Evolutionary conservation across 2,888 invertebrate genomes (phyloP).

Genomic region (Gerris lacustris): DNA sequence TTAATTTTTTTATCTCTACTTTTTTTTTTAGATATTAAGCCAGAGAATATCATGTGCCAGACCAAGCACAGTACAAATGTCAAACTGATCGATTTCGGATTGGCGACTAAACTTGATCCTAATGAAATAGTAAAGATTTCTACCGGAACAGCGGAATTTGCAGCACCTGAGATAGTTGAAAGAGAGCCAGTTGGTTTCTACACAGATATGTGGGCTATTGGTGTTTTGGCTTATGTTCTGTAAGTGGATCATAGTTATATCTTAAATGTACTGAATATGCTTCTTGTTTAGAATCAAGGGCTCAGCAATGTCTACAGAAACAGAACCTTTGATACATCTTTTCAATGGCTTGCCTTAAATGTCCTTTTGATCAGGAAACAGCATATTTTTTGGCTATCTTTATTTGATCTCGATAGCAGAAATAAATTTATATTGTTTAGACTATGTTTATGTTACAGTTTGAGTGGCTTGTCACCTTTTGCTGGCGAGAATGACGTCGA

Average conservation of each 20-base stretch:
- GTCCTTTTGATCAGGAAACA: conserved; percentile 12
- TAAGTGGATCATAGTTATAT: conserved; percentile 45
- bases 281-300: neutral
- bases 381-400: no score
- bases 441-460: conserved; percentile 40
- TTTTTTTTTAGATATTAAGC: conserved; percentile 61
- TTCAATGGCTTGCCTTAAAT: conserved; percentile 17
- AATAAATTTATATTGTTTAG: neutral
- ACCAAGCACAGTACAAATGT: conserved; percentile 89
- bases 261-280: neutral
- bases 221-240: conserved; percentile 95
- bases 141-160: conserved; percentile 98
- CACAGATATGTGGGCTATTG: conserved; percentile 99
- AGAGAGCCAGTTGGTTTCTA: conserved; percentile 98
- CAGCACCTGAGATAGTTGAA: conserved; percentile 97
- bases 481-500: conserved; percentile 98
- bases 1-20: neutral
- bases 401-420: no score
- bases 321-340: conserved; percentile 2
- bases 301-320: conserved; percentile 15
- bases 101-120: conserved; percentile 94
- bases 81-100: conserved; percentile 98
- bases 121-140: conserved; percentile 98
- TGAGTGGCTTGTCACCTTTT: conserved; percentile 96
- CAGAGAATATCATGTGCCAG: conserved; percentile 99